Percentiles rank a stretch among this genome's conserved stretches.
These are phyloP conservation scores for Tupiocoris notatus DNA, from an alignment of 2,888 invertebrate species.

Conservation along the genomic window DNA sequence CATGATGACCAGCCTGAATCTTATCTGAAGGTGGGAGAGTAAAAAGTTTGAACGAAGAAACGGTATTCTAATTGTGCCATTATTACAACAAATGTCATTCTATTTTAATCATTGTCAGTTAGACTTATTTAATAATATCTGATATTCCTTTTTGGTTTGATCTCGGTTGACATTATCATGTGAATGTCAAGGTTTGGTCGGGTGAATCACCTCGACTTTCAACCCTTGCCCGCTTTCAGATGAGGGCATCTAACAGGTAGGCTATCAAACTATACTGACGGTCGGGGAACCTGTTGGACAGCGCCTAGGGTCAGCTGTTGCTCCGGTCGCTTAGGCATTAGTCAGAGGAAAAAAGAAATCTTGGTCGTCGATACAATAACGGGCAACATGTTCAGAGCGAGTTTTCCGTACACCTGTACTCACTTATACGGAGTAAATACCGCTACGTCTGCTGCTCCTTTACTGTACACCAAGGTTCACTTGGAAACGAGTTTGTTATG, in stretches of 20 bases:
- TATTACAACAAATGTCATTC: no score
- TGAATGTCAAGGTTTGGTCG: background rate
- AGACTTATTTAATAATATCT: no score
- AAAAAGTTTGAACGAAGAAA: no score
- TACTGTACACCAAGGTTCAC: no score
- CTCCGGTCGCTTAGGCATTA: background rate
- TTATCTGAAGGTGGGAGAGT: no score
- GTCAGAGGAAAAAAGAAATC: background rate
- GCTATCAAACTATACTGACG: background rate
- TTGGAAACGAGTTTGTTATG: no score
- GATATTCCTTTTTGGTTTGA: no score
- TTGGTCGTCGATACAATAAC: background rate
- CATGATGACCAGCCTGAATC: no score
- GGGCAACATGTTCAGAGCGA: background rate
- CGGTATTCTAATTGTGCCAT: no score
- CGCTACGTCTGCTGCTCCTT: background rate
- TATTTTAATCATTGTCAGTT: no score
- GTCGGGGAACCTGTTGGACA: constrained; percentile 17
- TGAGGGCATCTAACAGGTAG: background rate
- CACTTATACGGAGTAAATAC: background rate
- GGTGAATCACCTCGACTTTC: background rate
- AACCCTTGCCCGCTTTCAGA: background rate
- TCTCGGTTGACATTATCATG: no score
- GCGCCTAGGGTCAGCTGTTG: constrained; percentile 18
- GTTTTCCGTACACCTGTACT: background rate